Evolutionary conservation across 2,888 invertebrate species (phyloP).

Genomic region (Hirtodrosophila cameraria): DNA sequence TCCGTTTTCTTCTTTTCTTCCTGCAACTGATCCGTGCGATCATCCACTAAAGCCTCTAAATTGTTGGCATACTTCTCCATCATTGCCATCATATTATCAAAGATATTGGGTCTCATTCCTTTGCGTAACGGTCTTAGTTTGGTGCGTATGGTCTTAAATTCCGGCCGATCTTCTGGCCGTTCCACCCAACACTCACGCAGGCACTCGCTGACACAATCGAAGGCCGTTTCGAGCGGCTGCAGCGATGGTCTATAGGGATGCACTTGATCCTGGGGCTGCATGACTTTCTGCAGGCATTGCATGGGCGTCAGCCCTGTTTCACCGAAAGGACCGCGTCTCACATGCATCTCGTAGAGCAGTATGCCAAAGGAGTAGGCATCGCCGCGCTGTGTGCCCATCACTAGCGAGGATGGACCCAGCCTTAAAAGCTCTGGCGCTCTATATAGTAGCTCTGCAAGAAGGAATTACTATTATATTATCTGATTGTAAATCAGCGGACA

Average conservation of each 20-base stretch:
- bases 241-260: constrained; percentile 87
- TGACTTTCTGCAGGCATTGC: constrained; percentile 85
- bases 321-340: constrained; percentile 94
- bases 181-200: constrained; percentile 95
- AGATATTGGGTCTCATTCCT: constrained; percentile 98
- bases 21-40: constrained; percentile 95
- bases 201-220: constrained; percentile 94
- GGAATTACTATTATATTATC: neutral
- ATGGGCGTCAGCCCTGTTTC: constrained; percentile 88
- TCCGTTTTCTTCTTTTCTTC: constrained; percentile 99
- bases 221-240: constrained; percentile 91
- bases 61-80: constrained; percentile 99
- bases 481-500: no score
- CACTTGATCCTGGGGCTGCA: constrained; percentile 80
- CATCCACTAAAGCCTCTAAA: constrained; percentile 96
- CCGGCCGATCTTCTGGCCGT: constrained; percentile 91
- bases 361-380: constrained; percentile 95
- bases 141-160: constrained; percentile 92
- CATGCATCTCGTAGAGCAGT: constrained; percentile 94
- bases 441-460: constrained; percentile 88
- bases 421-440: constrained; percentile 92
- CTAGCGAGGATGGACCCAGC: constrained; percentile 82
- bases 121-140: constrained; percentile 92
- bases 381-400: constrained; percentile 89
- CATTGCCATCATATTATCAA: constrained; percentile 99